Evolutionary conservation across 1,140 invertebrate species (phyloP).

Genomic region (Diplogasteroides magnus): DNA sequence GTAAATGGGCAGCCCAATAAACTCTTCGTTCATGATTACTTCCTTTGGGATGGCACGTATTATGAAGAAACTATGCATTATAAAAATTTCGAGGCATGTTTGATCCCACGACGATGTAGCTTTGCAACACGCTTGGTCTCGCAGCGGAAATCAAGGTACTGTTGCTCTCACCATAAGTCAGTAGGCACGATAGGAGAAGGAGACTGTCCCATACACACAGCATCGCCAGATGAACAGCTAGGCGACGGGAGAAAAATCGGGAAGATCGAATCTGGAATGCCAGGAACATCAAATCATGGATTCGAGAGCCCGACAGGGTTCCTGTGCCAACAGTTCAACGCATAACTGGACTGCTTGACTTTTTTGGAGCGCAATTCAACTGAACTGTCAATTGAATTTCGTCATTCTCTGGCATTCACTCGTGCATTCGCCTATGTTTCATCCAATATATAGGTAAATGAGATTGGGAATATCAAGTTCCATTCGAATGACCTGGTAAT

Average conservation of each 20-base stretch:
- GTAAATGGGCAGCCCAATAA: too few relatives aligned
- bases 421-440: too few relatives aligned
- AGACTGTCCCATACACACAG: slow-evolving; percentile 53
- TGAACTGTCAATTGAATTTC: background rate
- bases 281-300: background rate
- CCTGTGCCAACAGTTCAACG: too few relatives aligned
- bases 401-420: background rate
- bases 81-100: background rate
- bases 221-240: slow-evolving; percentile 46
- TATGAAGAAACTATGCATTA: background rate
- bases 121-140: background rate
- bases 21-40: too few relatives aligned
- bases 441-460: too few relatives aligned
- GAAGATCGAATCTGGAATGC: slow-evolving; percentile 44
- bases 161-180: background rate
- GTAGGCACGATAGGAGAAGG: slow-evolving; percentile 36
- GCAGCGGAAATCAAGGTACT: background rate
- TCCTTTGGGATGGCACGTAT: too few relatives aligned
- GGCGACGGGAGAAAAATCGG: slow-evolving; percentile 46
- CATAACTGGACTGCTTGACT: background rate
- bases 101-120: background rate
- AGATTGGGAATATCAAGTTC: too few relatives aligned
- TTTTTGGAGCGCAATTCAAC: background rate
- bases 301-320: too few relatives aligned
- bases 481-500: too few relatives aligned